Conservation (phyloP, 2,888 invertebrate genomes). For the Polymixis lichenea region DNA sequence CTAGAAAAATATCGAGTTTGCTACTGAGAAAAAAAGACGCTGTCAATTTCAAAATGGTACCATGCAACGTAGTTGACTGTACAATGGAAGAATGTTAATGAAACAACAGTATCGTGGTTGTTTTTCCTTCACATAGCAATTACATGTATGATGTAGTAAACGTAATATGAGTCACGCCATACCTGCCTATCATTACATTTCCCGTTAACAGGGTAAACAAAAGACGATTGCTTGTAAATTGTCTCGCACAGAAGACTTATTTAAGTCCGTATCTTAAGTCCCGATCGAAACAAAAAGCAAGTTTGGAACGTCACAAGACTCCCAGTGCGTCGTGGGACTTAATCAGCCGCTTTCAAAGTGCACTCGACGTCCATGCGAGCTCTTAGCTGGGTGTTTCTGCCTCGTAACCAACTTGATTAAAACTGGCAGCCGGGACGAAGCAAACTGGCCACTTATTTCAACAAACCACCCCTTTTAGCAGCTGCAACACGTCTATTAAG, state of each 20-base stretch:
- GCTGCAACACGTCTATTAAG: constrained; percentile 73
- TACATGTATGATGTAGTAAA: constrained; percentile 27
- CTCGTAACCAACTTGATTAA: constrained; percentile 82
- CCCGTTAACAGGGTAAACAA: constrained; percentile 41
- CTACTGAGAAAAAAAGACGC: background rate
- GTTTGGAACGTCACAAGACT: constrained; percentile 53
- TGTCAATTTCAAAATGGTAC: background rate
- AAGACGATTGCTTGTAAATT: constrained; percentile 45
- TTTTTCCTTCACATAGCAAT: constrained; percentile 31
- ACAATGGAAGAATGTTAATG: constrained; percentile 32
- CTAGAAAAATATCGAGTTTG: background rate
- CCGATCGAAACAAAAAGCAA: constrained; percentile 60
- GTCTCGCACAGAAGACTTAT: constrained; percentile 43
- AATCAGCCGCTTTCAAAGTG: constrained; percentile 81
- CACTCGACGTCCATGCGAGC: constrained; percentile 77
- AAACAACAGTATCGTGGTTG: constrained; percentile 14
- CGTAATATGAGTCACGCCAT: constrained; percentile 44
- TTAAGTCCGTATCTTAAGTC: constrained; percentile 53
- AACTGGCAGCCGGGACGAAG: constrained; percentile 76
- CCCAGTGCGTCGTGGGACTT: constrained; percentile 71
- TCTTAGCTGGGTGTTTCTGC: constrained; percentile 72
- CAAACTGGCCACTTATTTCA: constrained; percentile 80
- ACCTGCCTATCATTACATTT: constrained; percentile 46
- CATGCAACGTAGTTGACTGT: background rate
- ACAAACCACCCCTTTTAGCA: constrained; percentile 76